Percentiles rank a stretch among this genome's conserved stretches.
Conservation (phyloP, 2,888 invertebrate genomes). For the Chrysopilus asiliformis region DNA sequence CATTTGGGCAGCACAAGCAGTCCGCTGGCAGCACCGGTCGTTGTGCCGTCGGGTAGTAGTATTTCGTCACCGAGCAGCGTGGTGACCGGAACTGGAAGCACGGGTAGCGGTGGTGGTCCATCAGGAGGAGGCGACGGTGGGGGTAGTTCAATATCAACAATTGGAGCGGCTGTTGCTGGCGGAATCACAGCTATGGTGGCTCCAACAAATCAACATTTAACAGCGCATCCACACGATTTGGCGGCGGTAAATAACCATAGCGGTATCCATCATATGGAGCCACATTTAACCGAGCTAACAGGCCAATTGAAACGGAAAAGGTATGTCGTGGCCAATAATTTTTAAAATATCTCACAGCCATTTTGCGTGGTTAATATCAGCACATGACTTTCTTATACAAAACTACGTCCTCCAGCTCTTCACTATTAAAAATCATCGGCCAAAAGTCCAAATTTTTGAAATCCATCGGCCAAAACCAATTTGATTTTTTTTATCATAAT, state of each 20-base stretch:
- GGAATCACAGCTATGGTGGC: slow-evolving; percentile 17
- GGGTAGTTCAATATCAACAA: slow-evolving; percentile 15
- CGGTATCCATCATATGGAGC: slow-evolving; percentile 16
- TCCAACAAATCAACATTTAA: slow-evolving; percentile 14
- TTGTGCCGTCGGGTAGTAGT: too few relatives aligned
- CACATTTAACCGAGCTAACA: slow-evolving; percentile 18
- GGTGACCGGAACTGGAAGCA: background rate
- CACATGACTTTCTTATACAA: too few relatives aligned
- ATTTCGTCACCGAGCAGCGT: slow-evolving; percentile 5
- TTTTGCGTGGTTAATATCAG: too few relatives aligned
- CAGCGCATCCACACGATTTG: slow-evolving; percentile 12
- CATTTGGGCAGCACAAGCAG: slow-evolving; percentile 12
- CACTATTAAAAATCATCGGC: too few relatives aligned
- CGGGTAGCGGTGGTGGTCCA: background rate
- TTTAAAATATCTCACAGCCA: too few relatives aligned
- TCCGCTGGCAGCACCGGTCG: slow-evolving; percentile 15
- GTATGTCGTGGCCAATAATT: too few relatives aligned
- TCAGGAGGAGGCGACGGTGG: background rate
- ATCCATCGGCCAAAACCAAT: too few relatives aligned
- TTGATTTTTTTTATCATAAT: too few relatives aligned
- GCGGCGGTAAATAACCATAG: slow-evolving; percentile 11
- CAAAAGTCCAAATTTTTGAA: too few relatives aligned
- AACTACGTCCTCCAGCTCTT: too few relatives aligned
- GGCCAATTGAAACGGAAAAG: slow-evolving; percentile 18
- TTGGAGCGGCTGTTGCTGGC: slow-evolving; percentile 17